Evolutionary conservation across 2,888 invertebrate species (phyloP).

Genomic region (Diplolepis rosae): DNA sequence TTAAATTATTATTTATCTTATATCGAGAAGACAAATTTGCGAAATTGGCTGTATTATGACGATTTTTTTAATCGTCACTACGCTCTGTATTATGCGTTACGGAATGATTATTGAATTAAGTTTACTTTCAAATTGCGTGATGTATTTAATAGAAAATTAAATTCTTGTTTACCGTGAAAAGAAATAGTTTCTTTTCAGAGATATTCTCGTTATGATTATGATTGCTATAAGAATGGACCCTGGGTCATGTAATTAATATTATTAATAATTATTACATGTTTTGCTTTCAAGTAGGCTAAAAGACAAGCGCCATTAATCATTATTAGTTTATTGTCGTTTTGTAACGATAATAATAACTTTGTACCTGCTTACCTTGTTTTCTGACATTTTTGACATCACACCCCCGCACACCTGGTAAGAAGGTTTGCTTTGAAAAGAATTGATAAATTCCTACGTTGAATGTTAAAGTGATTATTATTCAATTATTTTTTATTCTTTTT

Average conservation of each 20-base stretch:
- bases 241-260: constrained; percentile 2
- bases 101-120: not conserved
- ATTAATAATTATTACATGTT: constrained; percentile 3
- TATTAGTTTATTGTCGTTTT: not conserved
- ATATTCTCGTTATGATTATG: not conserved
- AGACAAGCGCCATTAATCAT: constrained; percentile 19
- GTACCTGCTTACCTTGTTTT: constrained; percentile 23
- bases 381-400: too few relatives aligned
- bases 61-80: constrained; percentile 19
- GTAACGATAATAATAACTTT: constrained; percentile 19
- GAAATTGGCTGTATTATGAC: constrained; percentile 13
- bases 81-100: not conserved
- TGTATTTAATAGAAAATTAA: constrained; percentile 10
- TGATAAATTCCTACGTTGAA: too few relatives aligned
- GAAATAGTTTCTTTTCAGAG: not conserved
- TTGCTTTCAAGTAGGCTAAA: not conserved
- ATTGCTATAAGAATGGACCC: constrained; percentile 12
- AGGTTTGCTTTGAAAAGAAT: too few relatives aligned
- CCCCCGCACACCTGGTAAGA: too few relatives aligned
- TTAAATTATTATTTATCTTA: constrained; percentile 36
- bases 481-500: too few relatives aligned
- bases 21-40: not conserved
- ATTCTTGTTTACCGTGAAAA: constrained; percentile 11
- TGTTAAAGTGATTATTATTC: too few relatives aligned
- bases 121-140: constrained; percentile 11